These are phyloP conservation scores for Pituophis catenifer DNA, from an alignment of 2,113 vertebrate species.

Conservation along the genomic window DNA sequence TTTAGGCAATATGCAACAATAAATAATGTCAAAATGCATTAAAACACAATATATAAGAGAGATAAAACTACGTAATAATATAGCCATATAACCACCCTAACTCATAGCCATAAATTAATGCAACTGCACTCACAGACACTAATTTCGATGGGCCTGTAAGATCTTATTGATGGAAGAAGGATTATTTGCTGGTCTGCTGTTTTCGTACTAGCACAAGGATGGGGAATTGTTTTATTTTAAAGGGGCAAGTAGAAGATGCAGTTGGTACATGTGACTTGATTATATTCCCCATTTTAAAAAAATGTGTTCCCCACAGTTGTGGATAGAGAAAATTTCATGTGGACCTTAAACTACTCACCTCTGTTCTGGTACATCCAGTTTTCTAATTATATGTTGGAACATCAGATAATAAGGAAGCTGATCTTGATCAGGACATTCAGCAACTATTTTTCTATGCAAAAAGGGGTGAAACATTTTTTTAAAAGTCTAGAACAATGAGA, in stretches of 20 bases:
- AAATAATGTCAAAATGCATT: not conserved
- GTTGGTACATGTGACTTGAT: not conserved
- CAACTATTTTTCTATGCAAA: not conserved
- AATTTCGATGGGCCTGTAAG: not conserved
- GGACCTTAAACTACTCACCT: not conserved
- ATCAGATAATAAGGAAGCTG: not conserved
- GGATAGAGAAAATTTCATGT: not conserved
- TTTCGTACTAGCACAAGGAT: not conserved
- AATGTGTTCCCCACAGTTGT: not conserved
- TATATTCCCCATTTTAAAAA: not conserved
- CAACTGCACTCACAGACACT: not conserved
- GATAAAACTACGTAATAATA: not conserved
- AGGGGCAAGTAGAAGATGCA: not conserved
- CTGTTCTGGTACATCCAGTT: not conserved
- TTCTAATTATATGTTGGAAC: not conserved
- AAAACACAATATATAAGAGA: not conserved
- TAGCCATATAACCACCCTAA: not conserved
- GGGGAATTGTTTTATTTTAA: not conserved
- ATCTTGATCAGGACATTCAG: not conserved
- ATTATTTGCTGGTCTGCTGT: not conserved
- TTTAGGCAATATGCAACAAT: not conserved
- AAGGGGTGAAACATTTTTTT: not conserved
- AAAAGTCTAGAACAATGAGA: not conserved
- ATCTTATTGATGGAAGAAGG: not conserved
- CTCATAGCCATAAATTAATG: not conserved